Base-by-base conservation (phyloP, 2,888 invertebrate genomes). In the Pammene fasciana region DNA sequence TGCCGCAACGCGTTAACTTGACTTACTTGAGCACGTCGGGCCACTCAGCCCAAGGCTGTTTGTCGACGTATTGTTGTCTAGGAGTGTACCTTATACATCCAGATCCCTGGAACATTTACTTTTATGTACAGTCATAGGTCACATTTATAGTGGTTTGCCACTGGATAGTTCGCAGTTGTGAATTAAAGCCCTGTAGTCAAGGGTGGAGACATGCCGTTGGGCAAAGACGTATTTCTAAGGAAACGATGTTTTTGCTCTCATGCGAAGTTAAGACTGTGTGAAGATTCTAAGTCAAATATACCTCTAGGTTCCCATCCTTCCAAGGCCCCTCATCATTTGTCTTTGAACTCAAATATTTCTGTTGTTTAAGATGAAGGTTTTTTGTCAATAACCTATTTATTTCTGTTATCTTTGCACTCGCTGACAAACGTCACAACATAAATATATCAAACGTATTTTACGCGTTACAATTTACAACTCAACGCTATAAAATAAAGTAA, bases 21-120 rank as follows among this genome's bases (percentile, higher is more conserved):
- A 65, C 43, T 68, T 52, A 68, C 73, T 73, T 60, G 56, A 67
- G 66, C 73, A 73, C 73, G 73, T 57, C 52, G 50, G 50, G 14
- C 50, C 70, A 48, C 73, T 73, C 54, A 18, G 62, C 62, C 62
- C 62, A 62, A 62, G 62, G 62, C 62, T 62, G 52, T 54, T 34
- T 54, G 34, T 34, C 18, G 26, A 18, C 50, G 10, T 11, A 18
- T 50, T 50, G 18, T 13, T 13, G 43, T 43, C 18, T 50, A 18
- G 2, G 46, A 10, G 11, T 5, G 11, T 34, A 34, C 4, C 54
- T 11, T 34, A 3, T 54, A n/a, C n/a, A 54, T 2, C 54, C 34
- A 11, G 34, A 6, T 54, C 34, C 54, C 10, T 8, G 7, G 7
- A 54, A n/a, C 34, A 9, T 1, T 34, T 9, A 34, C 2, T 6